Percentiles rank a stretch among this genome's conserved stretches.
Conservation (phyloP, 2,113 vertebrate genomes). For the Spermophilus dauricus region DNA sequence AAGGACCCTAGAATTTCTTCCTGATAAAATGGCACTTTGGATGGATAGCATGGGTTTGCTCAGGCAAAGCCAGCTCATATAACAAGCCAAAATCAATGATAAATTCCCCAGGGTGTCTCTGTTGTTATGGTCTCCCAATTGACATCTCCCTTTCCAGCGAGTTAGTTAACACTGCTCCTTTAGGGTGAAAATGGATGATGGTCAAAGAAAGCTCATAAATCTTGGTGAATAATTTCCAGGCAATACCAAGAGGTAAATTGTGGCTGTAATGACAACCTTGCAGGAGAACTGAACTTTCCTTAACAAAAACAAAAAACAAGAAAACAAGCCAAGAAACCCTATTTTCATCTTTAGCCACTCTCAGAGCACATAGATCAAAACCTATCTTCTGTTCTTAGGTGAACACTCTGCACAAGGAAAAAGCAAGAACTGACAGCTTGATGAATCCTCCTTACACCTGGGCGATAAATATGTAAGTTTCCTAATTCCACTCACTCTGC, state of each 20-base stretch:
- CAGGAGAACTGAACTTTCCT: conserved; percentile 16
- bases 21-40: conserved; percentile 49
- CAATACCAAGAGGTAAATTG: conserved; percentile 2
- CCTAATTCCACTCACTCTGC: conserved; percentile 43
- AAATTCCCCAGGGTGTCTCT: neutral
- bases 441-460: conserved; percentile 74
- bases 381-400: conserved; percentile 83
- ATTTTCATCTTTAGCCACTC: conserved; percentile 53
- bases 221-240: conserved; percentile 46
- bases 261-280: conserved; percentile 56
- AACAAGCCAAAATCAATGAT: conserved; percentile 19
- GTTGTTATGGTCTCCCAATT: neutral
- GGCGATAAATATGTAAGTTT: conserved; percentile 86
- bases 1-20: neutral
- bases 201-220: conserved; percentile 27
- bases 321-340: neutral
- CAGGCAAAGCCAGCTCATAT: neutral
- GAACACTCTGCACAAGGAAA: conserved; percentile 86
- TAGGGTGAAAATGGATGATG: neutral
- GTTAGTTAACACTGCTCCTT: neutral
- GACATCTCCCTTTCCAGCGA: neutral
- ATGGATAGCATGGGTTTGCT: conserved; percentile 4
- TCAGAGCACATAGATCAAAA: conserved; percentile 66
- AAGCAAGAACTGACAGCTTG: conserved; percentile 85
- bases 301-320: neutral